phyloP scores from a whole-genome alignment of 2,113 vertebrate species.

The Myanophis thanlyinensis region DNA sequence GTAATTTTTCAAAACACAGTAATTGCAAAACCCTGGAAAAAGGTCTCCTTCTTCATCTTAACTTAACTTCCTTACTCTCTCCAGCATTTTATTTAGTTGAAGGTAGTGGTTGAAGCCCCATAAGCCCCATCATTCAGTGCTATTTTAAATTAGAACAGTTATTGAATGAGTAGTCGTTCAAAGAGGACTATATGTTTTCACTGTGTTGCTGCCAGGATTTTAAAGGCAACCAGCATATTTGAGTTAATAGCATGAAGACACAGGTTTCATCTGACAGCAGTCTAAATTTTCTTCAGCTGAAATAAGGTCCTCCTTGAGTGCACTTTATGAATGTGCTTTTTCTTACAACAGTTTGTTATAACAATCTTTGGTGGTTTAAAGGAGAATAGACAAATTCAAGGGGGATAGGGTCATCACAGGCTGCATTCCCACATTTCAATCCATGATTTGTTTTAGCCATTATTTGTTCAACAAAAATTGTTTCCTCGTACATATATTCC shows the following conservation, averaged over 20 bases:
- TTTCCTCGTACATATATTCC: not conserved
- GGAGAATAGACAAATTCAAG: not conserved
- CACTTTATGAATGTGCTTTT: not conserved
- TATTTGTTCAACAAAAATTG: not conserved
- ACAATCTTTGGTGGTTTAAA: not conserved
- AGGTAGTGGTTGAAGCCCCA: not conserved
- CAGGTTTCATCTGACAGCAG: not conserved
- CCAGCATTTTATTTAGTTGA: not conserved
- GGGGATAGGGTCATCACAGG: not conserved
- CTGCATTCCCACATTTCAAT: not conserved
- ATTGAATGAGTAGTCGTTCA: not conserved
- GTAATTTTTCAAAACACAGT: not conserved
- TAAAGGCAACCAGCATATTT: not conserved
- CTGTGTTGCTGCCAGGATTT: not conserved
- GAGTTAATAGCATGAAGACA: not conserved
- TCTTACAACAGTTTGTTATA: not conserved
- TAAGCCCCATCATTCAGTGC: not conserved
- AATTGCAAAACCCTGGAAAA: not conserved
- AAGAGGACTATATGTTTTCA: not conserved
- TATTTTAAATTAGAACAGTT: constrained; percentile 17
- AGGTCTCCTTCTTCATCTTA: not conserved
- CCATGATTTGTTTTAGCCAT: not conserved
- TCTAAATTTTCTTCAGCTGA: not conserved
- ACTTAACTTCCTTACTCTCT: not conserved
- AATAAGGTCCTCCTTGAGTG: not conserved